Conservation (phyloP, 2,888 invertebrate genomes). For the Ariolimax columbianus region DNA sequence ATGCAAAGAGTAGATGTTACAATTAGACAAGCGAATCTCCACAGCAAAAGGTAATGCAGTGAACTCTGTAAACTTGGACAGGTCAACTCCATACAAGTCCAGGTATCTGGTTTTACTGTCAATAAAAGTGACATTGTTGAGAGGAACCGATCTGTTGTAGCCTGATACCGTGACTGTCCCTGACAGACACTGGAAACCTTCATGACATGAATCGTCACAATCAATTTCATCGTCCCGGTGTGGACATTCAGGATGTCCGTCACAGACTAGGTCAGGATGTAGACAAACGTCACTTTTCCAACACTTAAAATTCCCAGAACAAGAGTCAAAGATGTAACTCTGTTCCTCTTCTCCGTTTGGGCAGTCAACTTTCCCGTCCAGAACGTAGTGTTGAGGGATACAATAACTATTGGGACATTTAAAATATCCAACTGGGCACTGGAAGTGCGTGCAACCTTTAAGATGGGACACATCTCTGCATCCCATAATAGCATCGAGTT, state of each 20-base stretch:
- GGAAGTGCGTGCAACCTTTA: background rate
- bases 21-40: background rate
- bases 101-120: background rate
- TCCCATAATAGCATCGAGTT: background rate
- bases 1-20: background rate
- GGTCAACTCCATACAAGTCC: slow-evolving; percentile 14
- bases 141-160: background rate
- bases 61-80: background rate
- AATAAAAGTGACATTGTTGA: background rate
- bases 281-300: background rate
- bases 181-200: background rate
- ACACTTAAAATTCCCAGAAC: slow-evolving; percentile 34
- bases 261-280: slow-evolving; percentile 26
- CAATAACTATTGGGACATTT: slow-evolving; percentile 27
- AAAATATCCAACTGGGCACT: background rate
- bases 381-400: slow-evolving; percentile 34
- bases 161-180: background rate
- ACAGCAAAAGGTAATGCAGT: background rate
- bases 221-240: slow-evolving; percentile 21
- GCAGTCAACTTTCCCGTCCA: slow-evolving; percentile 29
- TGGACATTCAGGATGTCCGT: slow-evolving; percentile 29
- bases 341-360: slow-evolving; percentile 39
- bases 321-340: background rate
- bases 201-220: background rate
- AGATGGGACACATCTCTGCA: slow-evolving; percentile 18